phyloP scores from a whole-genome alignment of 2,888 invertebrate genomes.

The Drosophila paramelanica region DNA sequence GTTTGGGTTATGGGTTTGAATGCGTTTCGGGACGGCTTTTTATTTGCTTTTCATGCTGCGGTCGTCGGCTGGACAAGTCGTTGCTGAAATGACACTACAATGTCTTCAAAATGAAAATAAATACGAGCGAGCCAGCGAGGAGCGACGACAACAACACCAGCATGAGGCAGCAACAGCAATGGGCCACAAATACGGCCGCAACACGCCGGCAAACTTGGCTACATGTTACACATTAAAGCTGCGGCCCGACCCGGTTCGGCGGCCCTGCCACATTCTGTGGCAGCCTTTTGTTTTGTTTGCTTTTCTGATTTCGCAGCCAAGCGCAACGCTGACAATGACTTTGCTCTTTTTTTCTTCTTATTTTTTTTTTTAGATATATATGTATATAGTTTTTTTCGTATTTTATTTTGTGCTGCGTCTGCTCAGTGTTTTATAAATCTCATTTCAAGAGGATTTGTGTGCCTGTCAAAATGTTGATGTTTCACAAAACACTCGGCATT shows the following conservation, averaged over 20 bases:
- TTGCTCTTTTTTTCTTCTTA: slow-evolving; percentile 65
- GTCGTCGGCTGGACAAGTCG: slow-evolving; percentile 60
- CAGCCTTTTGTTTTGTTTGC: slow-evolving; percentile 72
- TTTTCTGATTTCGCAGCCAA: slow-evolving; percentile 78
- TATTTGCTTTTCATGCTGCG: slow-evolving; percentile 75
- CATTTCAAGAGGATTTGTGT: slow-evolving; percentile 81
- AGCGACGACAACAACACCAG: slow-evolving; percentile 26
- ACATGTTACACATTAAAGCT: slow-evolving; percentile 79
- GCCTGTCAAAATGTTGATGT: slow-evolving; percentile 82
- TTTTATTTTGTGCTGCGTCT: slow-evolving; percentile 52
- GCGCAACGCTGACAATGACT: slow-evolving; percentile 82
- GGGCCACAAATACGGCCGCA: slow-evolving; percentile 39
- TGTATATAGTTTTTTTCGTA: slow-evolving; percentile 11
- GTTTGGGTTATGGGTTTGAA: slow-evolving; percentile 16
- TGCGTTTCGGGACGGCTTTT: slow-evolving; percentile 42
- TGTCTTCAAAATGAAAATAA: slow-evolving; percentile 82
- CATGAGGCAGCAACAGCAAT: slow-evolving; percentile 25
- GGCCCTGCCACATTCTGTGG: slow-evolving; percentile 56
- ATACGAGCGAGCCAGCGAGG: slow-evolving; percentile 55
- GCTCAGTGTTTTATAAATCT: slow-evolving; percentile 78
- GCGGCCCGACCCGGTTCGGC: slow-evolving; percentile 22
- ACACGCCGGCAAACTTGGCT: slow-evolving; percentile 52
- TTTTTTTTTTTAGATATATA: slow-evolving; percentile 21
- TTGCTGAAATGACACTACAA: slow-evolving; percentile 81
- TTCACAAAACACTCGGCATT: slow-evolving; percentile 74